A percentile compares a stretch with the other conserved stretches of the same genome.
phyloP scores from a whole-genome alignment of 1,140 invertebrate genomes.

The Sweltsa coloradensis region DNA sequence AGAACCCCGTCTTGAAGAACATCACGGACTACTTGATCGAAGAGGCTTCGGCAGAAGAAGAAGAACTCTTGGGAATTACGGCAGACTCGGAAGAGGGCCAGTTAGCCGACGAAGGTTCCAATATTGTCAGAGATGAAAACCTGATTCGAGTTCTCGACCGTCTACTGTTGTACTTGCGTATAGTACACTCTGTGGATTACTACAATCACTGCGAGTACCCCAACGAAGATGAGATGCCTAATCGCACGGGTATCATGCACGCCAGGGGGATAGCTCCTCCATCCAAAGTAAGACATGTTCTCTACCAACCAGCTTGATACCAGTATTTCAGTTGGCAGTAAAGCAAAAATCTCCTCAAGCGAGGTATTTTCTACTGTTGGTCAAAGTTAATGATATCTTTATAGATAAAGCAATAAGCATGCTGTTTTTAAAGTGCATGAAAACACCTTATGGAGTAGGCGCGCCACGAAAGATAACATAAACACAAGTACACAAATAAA shows the following conservation, averaged over 20 bases:
- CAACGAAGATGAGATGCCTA: conserved; percentile 99
- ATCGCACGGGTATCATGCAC: conserved; percentile 96
- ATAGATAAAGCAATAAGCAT: too few relatives aligned
- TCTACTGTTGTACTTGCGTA: conserved; percentile 83
- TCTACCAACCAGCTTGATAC: too few relatives aligned
- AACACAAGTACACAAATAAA: too few relatives aligned
- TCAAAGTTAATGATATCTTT: too few relatives aligned
- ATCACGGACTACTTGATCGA: conserved; percentile 98
- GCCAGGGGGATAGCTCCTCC: conserved; percentile 76
- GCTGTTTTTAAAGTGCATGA: too few relatives aligned
- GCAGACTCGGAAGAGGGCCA: conserved; percentile 42
- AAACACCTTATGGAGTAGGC: too few relatives aligned
- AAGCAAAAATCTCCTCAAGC: too few relatives aligned
- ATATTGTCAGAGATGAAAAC: conserved; percentile 66
- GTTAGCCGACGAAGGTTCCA: conserved; percentile 33
- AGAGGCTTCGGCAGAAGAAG: conserved; percentile 96
- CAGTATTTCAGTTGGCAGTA: too few relatives aligned
- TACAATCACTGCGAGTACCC: conserved; percentile 99
- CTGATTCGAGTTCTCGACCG: conserved; percentile 64
- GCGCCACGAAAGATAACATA: too few relatives aligned
- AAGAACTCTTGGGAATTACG: conserved; percentile 73
- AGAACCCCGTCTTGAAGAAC: conserved; percentile 92
- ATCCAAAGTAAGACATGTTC: conserved; percentile 63
- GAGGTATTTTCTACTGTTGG: too few relatives aligned
- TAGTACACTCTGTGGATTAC: conserved; percentile 98